Evolutionary conservation across 2,797 vertebrate species (phyloP).

Genomic region (Cottoperca gobio): DNA sequence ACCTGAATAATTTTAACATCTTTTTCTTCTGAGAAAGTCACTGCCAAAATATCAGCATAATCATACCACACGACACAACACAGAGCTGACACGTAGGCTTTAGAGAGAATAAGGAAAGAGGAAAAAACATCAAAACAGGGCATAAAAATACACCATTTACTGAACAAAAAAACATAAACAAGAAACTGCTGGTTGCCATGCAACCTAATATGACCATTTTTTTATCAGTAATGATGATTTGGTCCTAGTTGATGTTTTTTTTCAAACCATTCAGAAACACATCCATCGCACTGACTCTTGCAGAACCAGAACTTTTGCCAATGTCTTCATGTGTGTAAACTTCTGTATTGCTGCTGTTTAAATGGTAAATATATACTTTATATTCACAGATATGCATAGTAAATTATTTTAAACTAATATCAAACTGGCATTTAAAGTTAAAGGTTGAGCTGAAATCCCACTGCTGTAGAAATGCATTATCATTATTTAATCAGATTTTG

Average conservation of each 20-base stretch:
- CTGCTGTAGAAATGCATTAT: conserved; percentile 29
- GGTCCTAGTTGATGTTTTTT: conserved; percentile 26
- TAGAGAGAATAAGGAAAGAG: background rate
- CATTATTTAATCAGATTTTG: conserved; percentile 50
- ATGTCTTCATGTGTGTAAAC: background rate
- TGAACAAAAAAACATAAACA: conserved; percentile 34
- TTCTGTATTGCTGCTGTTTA: background rate
- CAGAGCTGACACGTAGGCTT: background rate
- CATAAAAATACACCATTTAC: conserved; percentile 34
- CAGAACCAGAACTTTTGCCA: background rate
- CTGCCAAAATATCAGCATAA: background rate
- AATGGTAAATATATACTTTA: background rate
- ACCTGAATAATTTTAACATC: background rate
- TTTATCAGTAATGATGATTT: conserved; percentile 31
- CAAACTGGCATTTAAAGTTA: conserved; percentile 39
- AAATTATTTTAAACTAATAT: conserved; percentile 8
- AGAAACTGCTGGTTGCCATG: conserved; percentile 54
- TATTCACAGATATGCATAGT: background rate
- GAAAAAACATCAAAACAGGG: conserved; percentile 9
- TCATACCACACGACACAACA: background rate
- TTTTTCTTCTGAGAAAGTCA: background rate
- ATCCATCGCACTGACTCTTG: background rate
- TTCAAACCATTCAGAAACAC: background rate
- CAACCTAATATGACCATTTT: conserved; percentile 50
- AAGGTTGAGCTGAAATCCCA: conserved; percentile 33